Evolutionary conservation across 2,113 vertebrate species (phyloP).

Genomic region (Rousettus leschenaultii): DNA sequence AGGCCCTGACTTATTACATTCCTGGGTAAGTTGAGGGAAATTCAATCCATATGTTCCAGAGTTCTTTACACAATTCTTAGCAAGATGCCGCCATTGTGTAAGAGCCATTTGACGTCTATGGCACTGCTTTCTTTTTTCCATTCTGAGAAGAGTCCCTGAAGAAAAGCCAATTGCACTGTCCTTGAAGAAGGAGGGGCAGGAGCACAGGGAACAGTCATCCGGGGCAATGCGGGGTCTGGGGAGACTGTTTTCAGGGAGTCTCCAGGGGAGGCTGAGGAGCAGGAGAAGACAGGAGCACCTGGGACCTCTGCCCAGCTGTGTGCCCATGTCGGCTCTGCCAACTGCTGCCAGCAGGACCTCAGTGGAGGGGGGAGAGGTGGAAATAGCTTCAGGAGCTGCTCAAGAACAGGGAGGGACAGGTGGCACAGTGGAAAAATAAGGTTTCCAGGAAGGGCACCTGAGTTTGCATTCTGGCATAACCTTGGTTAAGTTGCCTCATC

Average conservation of each 20-base stretch:
- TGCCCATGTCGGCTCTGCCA: fast-evolving
- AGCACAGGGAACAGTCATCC: neutral
- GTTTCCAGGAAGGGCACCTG: neutral
- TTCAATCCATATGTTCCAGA: constrained; percentile 23
- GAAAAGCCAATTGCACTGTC: constrained; percentile 9
- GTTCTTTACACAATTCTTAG: constrained; percentile 27
- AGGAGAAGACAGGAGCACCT: fast-evolving
- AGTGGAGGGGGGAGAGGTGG: neutral
- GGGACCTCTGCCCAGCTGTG: neutral
- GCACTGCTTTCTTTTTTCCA: constrained; percentile 10
- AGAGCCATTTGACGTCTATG: constrained; percentile 39
- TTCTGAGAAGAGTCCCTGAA: constrained; percentile 28
- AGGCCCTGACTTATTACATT: neutral
- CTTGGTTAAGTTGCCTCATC: neutral
- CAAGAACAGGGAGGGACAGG: neutral
- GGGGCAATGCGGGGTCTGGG: neutral
- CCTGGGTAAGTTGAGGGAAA: constrained; percentile 27
- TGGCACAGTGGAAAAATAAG: neutral
- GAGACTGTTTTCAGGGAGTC: neutral
- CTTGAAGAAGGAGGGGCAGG: neutral
- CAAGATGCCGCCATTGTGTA: constrained; percentile 15
- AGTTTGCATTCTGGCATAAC: neutral
- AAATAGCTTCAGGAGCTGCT: neutral
- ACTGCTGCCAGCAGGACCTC: neutral
- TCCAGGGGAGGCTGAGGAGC: neutral